Evolutionary conservation across 2,888 invertebrate species (phyloP).

Genomic region (Tetanocera ferruginea): DNA sequence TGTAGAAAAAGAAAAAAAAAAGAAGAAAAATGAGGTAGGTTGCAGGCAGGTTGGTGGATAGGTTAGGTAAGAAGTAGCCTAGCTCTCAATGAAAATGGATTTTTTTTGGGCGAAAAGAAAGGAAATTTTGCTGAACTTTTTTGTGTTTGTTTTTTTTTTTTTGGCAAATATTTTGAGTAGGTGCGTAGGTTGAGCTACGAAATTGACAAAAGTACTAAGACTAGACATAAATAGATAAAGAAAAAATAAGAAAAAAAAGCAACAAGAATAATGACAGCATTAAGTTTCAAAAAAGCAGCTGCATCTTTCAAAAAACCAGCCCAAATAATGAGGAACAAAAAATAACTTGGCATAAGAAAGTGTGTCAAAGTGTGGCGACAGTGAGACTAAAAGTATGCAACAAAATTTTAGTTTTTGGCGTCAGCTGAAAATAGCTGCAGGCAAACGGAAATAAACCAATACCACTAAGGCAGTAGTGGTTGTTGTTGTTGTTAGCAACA

Average conservation of each 20-base stretch:
- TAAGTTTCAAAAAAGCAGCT: not conserved
- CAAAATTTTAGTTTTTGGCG: constrained; percentile 4
- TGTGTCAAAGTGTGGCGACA: constrained; percentile 6
- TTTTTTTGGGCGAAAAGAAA: not conserved
- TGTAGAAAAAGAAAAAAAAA: not conserved
- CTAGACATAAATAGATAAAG: not conserved
- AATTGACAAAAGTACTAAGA: not conserved
- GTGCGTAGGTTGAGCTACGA: not conserved
- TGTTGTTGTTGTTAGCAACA: not conserved
- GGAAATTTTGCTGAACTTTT: not conserved
- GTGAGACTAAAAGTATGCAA: constrained; percentile 3
- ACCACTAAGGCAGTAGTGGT: not conserved
- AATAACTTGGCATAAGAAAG: not conserved
- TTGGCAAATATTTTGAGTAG: not conserved
- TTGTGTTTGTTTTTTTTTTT: not conserved
- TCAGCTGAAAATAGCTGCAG: not conserved
- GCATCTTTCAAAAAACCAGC: not conserved
- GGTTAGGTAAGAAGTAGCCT: not conserved
- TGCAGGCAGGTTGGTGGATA: not conserved
- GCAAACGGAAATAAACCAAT: not conserved
- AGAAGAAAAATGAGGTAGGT: not conserved
- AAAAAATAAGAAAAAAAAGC: not conserved
- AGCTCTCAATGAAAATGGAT: not conserved
- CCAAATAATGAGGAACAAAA: not conserved
- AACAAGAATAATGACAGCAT: not conserved